These are phyloP conservation scores for Drosophila meridionalis DNA, from an alignment of 2,888 invertebrate species.

Conservation along the genomic window DNA sequence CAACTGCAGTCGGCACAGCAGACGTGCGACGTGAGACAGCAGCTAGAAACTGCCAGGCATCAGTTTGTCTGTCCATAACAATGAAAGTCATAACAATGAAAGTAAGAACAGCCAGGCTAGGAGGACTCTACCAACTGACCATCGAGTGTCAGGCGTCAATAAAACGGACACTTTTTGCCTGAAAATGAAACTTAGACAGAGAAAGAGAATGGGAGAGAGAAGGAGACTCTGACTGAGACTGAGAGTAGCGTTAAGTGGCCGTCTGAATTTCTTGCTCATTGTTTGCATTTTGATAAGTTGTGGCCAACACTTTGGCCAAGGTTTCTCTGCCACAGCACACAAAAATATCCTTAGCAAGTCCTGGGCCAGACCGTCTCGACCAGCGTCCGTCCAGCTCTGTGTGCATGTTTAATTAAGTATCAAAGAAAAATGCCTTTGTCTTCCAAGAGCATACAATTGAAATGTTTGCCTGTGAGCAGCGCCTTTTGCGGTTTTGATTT, in stretches of 20 bases:
- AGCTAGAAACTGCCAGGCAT: neutral
- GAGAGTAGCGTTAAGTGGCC: conserved; percentile 44
- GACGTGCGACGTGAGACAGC: neutral
- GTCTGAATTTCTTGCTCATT: conserved; percentile 39
- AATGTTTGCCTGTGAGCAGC: conserved; percentile 22
- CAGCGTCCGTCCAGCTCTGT: neutral
- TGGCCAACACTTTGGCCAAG: conserved; percentile 31
- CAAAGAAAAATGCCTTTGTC: conserved; percentile 17
- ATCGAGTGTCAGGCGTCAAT: conserved; percentile 48
- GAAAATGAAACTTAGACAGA: conserved; percentile 5
- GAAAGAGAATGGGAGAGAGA: neutral
- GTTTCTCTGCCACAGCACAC: conserved; percentile 3
- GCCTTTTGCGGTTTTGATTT: conserved; percentile 43
- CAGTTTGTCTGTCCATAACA: conserved; percentile 51
- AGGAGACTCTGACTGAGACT: neutral
- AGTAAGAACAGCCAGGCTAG: conserved; percentile 22
- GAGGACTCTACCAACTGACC: conserved; percentile 21
- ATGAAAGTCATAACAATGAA: conserved; percentile 60
- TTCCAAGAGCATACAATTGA: conserved; percentile 18
- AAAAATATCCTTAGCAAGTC: conserved; percentile 17
- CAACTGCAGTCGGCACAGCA: conserved; percentile 54
- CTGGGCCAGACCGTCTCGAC: neutral
- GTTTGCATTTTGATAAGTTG: conserved; percentile 58
- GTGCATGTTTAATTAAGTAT: conserved; percentile 57
- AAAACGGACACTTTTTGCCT: conserved; percentile 35